Evolutionary conservation across 2,113 vertebrate genomes (phyloP).

Genomic region (Ellobius talpinus): DNA sequence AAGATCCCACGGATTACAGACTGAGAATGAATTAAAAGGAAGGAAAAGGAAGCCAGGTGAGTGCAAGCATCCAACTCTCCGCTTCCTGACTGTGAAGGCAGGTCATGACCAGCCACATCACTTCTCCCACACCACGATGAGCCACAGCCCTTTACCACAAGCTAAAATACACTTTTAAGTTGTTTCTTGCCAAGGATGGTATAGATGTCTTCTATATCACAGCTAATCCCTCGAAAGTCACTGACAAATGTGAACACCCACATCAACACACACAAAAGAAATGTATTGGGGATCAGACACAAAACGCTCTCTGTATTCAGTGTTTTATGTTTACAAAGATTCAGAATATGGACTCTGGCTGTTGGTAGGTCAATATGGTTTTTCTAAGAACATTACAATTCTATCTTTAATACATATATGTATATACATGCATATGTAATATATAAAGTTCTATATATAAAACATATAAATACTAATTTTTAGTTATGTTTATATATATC

Average conservation of each 20-base stretch:
- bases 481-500: neutral
- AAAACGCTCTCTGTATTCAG: conserved; percentile 8
- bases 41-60: neutral
- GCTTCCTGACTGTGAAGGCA: neutral
- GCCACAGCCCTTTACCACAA: neutral
- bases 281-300: neutral
- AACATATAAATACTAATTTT: neutral
- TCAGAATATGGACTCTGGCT: neutral
- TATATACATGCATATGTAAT: neutral
- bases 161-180: neutral
- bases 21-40: neutral
- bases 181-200: neutral
- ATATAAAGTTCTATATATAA: too few species aligned
- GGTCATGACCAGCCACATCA: neutral
- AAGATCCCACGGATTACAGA: neutral
- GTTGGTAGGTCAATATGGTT: neutral
- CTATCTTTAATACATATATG: neutral
- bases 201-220: neutral
- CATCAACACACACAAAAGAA: neutral
- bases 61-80: neutral
- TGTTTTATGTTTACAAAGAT: conserved; percentile 24
- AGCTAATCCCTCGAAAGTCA: neutral
- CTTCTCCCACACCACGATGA: neutral
- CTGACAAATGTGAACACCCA: neutral
- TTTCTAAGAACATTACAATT: neutral